Base-by-base conservation (phyloP, 2,113 vertebrate genomes). In the Sceloporus tristichus region DNA sequence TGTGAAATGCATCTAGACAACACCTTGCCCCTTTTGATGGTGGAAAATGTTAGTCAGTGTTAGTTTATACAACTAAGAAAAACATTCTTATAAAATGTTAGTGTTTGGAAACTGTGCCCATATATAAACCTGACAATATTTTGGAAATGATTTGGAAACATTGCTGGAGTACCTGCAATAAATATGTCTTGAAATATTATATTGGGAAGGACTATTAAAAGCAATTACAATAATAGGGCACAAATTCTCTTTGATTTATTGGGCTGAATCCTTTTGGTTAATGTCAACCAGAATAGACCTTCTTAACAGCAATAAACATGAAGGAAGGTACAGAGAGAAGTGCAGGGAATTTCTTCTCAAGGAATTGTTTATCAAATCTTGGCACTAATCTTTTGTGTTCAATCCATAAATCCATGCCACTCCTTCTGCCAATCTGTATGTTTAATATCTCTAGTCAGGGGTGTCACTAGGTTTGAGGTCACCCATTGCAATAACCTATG, bases 281-380 rank as follows among this genome's bases (percentile, higher is more conserved):
- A 62, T 62, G 14, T 14, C 18, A 62, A 19, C 13, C 7, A 48
- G 48, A 48, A 48, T 5, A 48, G 48, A 48, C 48, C 0, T 53
- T 16, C 16, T 40, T 70, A 74, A 27, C 87, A 81, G 18, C 66
- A 23, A 62, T 54, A 87, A 86, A 73, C 78, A 9, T 79, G 38
- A 29, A 38, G 54, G 68, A 54, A 34, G 48, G 29, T 73, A 13
- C 34, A 81, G 29, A 85, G 70, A 38, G 42, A 75, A 38, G 38
- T 23, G 9, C 21, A 48, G 9, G 23, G 1, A 65, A 48, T 77
- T 85, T 65, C 25, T 66, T 48, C 56, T 40, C n/a, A 85, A 62
- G n/a, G 25, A 40, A 66, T 42, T 27, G 3, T 85, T 76, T 40
- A 65, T 29, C 73, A 11, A 42, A 29, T n/a, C 9, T 38, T 48